These are phyloP conservation scores for Ianthella basta DNA, from an alignment of 37 sponge, comb jelly and placozoan genomes.

Conservation along the genomic window DNA sequence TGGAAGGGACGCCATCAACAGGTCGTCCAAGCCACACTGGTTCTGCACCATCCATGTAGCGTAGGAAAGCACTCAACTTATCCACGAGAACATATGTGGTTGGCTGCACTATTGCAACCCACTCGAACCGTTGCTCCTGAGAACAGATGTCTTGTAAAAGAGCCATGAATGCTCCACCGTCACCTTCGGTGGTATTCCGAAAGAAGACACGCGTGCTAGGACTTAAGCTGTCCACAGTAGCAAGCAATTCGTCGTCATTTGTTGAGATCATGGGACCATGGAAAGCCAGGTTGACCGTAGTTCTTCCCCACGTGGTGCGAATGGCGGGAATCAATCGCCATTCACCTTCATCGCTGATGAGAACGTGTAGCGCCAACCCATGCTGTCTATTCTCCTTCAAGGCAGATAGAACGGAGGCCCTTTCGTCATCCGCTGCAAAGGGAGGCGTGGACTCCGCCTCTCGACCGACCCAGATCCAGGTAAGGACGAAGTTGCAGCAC, in stretches of 20 bases:
- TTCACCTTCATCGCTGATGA: not conserved
- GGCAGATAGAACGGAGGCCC: too few species aligned
- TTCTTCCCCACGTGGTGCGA: constrained; percentile 3
- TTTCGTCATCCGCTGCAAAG: too few species aligned
- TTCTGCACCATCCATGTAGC: not conserved
- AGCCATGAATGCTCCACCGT: too few species aligned
- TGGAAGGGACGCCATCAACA: too few species aligned
- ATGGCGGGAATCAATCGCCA: not conserved
- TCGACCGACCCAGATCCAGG: not conserved
- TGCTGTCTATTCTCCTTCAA: too few species aligned
- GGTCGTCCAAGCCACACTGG: not conserved
- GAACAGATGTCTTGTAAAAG: too few species aligned
- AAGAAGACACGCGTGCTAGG: too few species aligned
- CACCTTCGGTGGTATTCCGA: too few species aligned
- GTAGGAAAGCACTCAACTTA: not conserved
- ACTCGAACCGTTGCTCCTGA: not conserved
- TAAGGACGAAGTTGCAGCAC: constrained; percentile 16
- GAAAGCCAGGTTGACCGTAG: not conserved
- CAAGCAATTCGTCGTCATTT: too few species aligned
- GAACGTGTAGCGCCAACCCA: not conserved
- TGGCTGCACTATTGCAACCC: not conserved
- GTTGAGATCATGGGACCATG: not conserved
- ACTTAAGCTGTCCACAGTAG: too few species aligned
- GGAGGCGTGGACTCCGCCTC: too few species aligned
- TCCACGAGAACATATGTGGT: constrained; percentile 6